Conservation (phyloP, 2,113 vertebrate species). For the Microtus pennsylvanicus region DNA sequence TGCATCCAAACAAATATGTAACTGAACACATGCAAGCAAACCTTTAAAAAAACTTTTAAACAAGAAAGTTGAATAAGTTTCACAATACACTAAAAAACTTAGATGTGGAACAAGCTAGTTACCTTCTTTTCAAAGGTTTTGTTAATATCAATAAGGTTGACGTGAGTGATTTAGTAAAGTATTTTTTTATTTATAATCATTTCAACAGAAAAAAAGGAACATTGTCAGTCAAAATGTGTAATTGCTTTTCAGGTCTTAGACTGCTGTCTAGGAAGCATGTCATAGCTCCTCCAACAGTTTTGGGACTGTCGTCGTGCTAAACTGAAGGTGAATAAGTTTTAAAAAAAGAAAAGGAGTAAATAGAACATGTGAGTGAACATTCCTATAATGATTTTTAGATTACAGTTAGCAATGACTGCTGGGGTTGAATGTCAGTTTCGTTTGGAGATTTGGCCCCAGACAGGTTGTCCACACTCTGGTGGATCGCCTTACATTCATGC, state of each 20-base stretch:
- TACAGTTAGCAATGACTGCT: background rate
- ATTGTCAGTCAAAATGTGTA: background rate
- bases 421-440: background rate
- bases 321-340: background rate
- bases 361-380: background rate
- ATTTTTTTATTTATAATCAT: background rate
- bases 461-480: background rate
- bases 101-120: background rate
- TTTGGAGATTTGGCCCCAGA: background rate
- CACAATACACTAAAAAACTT: background rate
- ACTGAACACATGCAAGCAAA: background rate
- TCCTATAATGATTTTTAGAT: background rate
- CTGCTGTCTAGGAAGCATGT: background rate
- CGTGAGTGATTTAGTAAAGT: background rate
- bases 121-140: background rate
- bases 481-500: background rate
- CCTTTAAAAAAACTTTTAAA: too few species aligned
- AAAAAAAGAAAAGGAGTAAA: background rate
- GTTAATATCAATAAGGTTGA: background rate
- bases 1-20: background rate
- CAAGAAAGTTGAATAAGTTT: too few species aligned
- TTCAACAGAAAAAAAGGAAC: background rate
- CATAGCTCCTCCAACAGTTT: too few species aligned
- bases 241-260: background rate
- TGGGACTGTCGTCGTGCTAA: background rate